phyloP scores from a whole-genome alignment of 2,797 vertebrate genomes.

The Acrocephalus scirpaceus region DNA sequence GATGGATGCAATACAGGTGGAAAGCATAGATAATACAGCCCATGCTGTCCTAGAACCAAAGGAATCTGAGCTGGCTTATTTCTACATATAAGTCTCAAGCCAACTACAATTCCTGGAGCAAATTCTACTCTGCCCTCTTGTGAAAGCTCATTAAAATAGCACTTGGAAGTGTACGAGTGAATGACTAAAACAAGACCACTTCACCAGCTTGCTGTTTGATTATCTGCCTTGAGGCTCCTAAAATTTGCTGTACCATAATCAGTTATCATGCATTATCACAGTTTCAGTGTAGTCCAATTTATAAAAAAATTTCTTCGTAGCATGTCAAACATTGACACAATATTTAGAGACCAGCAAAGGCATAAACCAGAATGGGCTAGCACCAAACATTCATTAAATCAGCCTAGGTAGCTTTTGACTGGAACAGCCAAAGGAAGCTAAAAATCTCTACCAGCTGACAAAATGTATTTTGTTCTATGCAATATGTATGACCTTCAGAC shows the following conservation, averaged over 20 bases:
- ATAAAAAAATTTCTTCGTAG: not conserved
- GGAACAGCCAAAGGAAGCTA: not conserved
- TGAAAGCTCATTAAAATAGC: constrained; percentile 34
- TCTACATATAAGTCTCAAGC: not conserved
- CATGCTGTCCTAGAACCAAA: accelerated
- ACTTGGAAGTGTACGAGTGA: not conserved
- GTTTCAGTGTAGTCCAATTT: not conserved
- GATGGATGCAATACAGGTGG: not conserved
- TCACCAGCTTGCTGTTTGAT: not conserved
- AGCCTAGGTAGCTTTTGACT: not conserved
- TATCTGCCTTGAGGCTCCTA: not conserved
- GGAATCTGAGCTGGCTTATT: not conserved
- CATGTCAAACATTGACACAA: not conserved
- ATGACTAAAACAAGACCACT: not conserved
- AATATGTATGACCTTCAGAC: not conserved
- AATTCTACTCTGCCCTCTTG: constrained; percentile 50
- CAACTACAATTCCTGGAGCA: not conserved
- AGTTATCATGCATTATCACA: not conserved
- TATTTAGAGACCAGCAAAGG: not conserved
- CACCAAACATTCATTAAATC: not conserved
- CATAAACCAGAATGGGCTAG: not conserved
- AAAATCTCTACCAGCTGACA: not conserved
- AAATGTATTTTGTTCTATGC: not conserved
- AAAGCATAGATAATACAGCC: not conserved
- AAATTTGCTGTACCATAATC: not conserved